phyloP scores from a whole-genome alignment of 2,113 vertebrate genomes.

The Gobius niger region DNA sequence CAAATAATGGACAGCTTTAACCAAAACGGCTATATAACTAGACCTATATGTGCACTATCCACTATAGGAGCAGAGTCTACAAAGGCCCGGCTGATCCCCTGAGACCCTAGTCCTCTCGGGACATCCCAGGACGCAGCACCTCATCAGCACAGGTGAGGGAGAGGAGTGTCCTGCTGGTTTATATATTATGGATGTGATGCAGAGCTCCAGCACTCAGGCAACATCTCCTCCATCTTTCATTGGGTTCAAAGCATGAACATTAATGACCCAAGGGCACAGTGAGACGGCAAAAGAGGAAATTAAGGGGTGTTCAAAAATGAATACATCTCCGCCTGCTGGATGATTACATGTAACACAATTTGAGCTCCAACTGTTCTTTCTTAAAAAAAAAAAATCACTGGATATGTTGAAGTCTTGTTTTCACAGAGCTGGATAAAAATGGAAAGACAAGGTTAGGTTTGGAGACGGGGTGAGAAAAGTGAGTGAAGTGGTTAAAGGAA shows the following conservation, averaged over 20 bases:
- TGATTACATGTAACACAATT: too few species aligned
- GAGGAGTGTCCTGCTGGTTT: conserved; percentile 21
- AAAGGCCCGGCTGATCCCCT: not conserved
- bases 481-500: not conserved
- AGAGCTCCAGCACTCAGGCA: conserved; percentile 20
- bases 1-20: too few species aligned
- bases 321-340: too few species aligned
- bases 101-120: not conserved
- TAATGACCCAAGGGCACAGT: not conserved
- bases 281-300: not conserved
- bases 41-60: not conserved
- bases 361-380: too few species aligned
- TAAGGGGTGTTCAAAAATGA: not conserved
- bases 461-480: conserved; percentile 7
- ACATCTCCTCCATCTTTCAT: conserved; percentile 37
- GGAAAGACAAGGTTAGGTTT: not conserved
- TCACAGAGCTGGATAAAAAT: not conserved
- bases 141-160: conserved; percentile 47
- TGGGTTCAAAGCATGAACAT: not conserved
- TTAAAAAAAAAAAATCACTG: not conserved
- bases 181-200: conserved; percentile 57
- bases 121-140: conserved; percentile 4
- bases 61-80: not conserved
- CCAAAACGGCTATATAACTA: too few species aligned
- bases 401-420: not conserved